These are phyloP conservation scores for Microcebus murinus DNA, from an alignment of 2,113 vertebrate species.

Conservation along the genomic window DNA sequence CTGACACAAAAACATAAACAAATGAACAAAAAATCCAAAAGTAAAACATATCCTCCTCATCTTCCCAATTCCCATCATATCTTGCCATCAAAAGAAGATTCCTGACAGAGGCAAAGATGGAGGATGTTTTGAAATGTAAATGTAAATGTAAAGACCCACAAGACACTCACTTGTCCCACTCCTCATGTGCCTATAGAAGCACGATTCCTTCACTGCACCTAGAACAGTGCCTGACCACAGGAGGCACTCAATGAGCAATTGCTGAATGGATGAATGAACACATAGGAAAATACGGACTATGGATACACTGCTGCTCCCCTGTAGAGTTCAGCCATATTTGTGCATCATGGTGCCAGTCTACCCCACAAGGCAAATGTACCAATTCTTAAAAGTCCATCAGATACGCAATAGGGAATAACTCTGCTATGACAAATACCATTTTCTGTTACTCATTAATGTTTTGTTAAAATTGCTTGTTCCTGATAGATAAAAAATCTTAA, in stretches of 20 bases:
- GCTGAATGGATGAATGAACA: slow-evolving; percentile 61
- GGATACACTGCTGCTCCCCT: slow-evolving; percentile 50
- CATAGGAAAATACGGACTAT: slow-evolving; percentile 60
- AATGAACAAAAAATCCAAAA: slow-evolving; percentile 65
- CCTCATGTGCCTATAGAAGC: slow-evolving; percentile 49
- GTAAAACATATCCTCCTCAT: slow-evolving; percentile 30
- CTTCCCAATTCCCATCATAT: slow-evolving; percentile 76
- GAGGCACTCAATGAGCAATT: slow-evolving; percentile 51
- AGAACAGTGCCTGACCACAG: slow-evolving; percentile 36
- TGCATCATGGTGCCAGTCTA: not conserved
- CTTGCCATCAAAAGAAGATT: slow-evolving; percentile 75
- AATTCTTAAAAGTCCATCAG: slow-evolving; percentile 57
- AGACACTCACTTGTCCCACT: slow-evolving; percentile 62
- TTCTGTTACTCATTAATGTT: slow-evolving; percentile 21
- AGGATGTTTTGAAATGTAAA: slow-evolving; percentile 65
- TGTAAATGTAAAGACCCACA: slow-evolving; percentile 44
- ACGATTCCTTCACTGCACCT: slow-evolving; percentile 61
- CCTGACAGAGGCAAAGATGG: slow-evolving; percentile 69
- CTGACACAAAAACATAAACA: slow-evolving; percentile 84
- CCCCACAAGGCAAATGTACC: slow-evolving; percentile 25
- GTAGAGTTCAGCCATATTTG: slow-evolving; percentile 43
- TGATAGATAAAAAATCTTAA: slow-evolving; percentile 39
- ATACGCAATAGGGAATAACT: slow-evolving; percentile 17
- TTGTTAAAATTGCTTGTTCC: slow-evolving; percentile 31
- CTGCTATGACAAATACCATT: slow-evolving; percentile 7